Base-by-base conservation (phyloP, 2,888 invertebrate genomes). In the Lasioglossum pauxillum region DNA sequence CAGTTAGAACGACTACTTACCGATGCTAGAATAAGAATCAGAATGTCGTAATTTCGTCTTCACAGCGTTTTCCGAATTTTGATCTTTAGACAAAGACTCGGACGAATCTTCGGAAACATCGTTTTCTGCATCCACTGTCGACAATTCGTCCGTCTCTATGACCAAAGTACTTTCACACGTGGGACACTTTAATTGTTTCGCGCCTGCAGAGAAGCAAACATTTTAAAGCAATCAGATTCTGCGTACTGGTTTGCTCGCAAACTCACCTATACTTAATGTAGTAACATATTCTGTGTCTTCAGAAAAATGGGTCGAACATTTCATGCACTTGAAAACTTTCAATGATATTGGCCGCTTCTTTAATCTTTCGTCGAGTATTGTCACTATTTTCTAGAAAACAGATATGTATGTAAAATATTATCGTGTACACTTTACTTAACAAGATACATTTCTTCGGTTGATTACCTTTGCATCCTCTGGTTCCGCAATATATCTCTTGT, bases 251-350 rank as follows among this genome's bases (percentile, higher is more conserved):
- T 75, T 19, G 14, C 2, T 53, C 23, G 16, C 46, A 69, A 75
- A 72, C 76, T 67, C 69, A 90, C 92, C 90, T 85, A 85, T 73
- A 74, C 83, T 83, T 41, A 89, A 87, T 10, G 90, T 80, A 10
- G 86, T 89, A 23, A 90, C 73, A 78, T 92, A 92, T 69, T 95
- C 95, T 3, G 90, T 94, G 88, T 96, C 96, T 83, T 95, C 95
- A 2, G 96, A 96, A 93, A 97, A 97, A 87, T 96, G 96, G 16
- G 96, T 95, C 5, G 96, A 96, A 90, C 97, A 97, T 92, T 96
- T 97, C 92, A 97, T 96, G 92, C 97, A 97, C 88, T 95, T 94
- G 75, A 94, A 95, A 64, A 95, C 90, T 87, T 94, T 94, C 27
- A 95, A 84, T 41, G 92, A 93, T 75, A 96, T 95, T 77, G 96